Conservation (phyloP, 2,888 invertebrate species). For the Acleris literana region DNA sequence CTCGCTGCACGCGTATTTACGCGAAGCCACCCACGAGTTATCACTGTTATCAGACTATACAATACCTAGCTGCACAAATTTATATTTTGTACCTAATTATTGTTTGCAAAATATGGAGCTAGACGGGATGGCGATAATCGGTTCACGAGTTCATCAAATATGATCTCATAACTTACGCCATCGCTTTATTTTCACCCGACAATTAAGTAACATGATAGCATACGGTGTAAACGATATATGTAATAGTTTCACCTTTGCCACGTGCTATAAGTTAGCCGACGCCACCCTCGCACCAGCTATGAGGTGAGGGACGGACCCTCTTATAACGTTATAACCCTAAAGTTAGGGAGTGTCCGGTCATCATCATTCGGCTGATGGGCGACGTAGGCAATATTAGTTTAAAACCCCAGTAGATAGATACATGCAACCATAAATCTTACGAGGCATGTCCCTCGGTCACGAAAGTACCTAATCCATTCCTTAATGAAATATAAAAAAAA, state of each 20-base stretch:
- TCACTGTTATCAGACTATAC: slow-evolving; percentile 9
- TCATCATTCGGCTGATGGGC: slow-evolving; percentile 64
- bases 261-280: slow-evolving; percentile 51
- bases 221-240: slow-evolving; percentile 35
- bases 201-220: slow-evolving; percentile 36
- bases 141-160: slow-evolving; percentile 63
- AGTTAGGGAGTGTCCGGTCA: slow-evolving; percentile 67
- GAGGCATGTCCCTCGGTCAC: slow-evolving; percentile 38
- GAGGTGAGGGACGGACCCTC: slow-evolving; percentile 71
- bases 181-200: slow-evolving; percentile 24
- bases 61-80: background rate
- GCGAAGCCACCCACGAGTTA: slow-evolving; percentile 17
- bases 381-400: slow-evolving; percentile 61
- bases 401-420: slow-evolving; percentile 48
- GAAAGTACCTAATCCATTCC: slow-evolving; percentile 27
- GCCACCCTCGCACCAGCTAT: slow-evolving; percentile 49
- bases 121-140: slow-evolving; percentile 46
- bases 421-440: slow-evolving; percentile 52
- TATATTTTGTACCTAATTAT: slow-evolving; percentile 5
- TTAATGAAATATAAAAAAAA: slow-evolving; percentile 15
- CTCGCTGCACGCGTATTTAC: too few relatives aligned
- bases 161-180: slow-evolving; percentile 41
- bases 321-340: slow-evolving; percentile 53
- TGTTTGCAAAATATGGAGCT: slow-evolving; percentile 11
- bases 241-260: slow-evolving; percentile 54